A percentile compares a stretch with the other conserved stretches of the same genome.
These are phyloP conservation scores for Spodoptera litura DNA, from an alignment of 1,140 invertebrate genomes.

Conservation along the genomic window DNA sequence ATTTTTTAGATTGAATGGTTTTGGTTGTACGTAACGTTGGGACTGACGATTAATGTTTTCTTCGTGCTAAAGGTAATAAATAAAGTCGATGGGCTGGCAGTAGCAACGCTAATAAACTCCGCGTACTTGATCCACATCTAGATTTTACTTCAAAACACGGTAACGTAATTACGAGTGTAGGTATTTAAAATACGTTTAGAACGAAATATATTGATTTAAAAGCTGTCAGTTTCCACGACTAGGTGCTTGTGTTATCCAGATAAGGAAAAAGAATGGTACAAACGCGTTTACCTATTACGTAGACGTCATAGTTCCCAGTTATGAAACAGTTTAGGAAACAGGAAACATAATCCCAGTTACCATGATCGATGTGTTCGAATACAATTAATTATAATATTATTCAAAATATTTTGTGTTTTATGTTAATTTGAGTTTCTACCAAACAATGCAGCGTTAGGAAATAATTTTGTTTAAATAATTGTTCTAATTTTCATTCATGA, in stretches of 20 bases:
- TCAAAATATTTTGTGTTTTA: constrained; percentile 39
- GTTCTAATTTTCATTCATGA: constrained; percentile 14
- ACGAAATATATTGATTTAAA: too few species aligned
- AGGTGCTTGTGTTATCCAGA: neutral
- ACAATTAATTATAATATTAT: constrained; percentile 38
- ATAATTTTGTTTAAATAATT: constrained; percentile 14
- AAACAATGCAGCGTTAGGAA: neutral
- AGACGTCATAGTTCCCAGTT: neutral
- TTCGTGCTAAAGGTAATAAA: neutral
- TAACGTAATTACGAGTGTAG: too few species aligned
- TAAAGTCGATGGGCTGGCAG: neutral
- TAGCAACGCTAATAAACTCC: neutral
- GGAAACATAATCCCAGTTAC: constrained; percentile 21
- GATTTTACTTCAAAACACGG: too few species aligned
- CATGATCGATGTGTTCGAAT: constrained; percentile 30
- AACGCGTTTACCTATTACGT: constrained; percentile 6
- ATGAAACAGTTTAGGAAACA: constrained; percentile 25
- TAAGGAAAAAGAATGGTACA: constrained; percentile 3
- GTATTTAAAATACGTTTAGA: too few species aligned
- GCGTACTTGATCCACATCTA: too few species aligned
- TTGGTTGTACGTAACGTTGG: neutral
- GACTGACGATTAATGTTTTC: neutral
- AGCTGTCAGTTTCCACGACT: neutral
- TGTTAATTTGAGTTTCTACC: constrained; percentile 19
- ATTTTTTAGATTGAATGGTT: constrained; percentile 18